Conservation (phyloP, 2,113 vertebrate species). For the Hassar affinis region DNA sequence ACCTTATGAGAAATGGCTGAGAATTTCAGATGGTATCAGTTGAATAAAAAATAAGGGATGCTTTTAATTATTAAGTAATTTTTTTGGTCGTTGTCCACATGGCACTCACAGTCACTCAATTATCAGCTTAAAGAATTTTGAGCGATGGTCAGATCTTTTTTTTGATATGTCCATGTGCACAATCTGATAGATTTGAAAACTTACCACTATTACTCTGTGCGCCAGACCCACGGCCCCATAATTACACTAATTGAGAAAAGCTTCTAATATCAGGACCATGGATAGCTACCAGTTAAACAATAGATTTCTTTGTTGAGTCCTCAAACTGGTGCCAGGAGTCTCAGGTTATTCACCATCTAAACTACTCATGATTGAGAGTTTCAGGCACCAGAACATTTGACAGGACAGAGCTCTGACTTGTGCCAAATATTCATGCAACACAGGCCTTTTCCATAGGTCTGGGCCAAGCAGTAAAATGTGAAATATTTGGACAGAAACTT, state of each 20-base stretch:
- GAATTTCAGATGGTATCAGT: not conserved
- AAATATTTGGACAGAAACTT: conserved; percentile 64
- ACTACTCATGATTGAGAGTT: conserved; percentile 58
- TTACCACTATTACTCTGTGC: not conserved
- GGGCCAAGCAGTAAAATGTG: conserved; percentile 69
- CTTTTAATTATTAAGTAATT: not conserved
- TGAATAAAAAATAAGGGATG: not conserved
- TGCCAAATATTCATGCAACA: conserved; percentile 72
- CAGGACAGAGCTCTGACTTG: conserved; percentile 51
- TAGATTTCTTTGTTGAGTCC: conserved; percentile 66
- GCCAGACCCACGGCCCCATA: not conserved
- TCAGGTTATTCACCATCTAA: conserved; percentile 65
- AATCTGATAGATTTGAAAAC: not conserved
- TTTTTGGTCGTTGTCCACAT: not conserved
- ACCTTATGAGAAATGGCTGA: not conserved
- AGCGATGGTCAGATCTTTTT: not conserved
- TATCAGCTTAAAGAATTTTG: not conserved
- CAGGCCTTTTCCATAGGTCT: conserved; percentile 67
- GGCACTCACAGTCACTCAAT: not conserved
- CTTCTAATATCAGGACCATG: conserved; percentile 73
- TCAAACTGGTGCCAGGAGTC: conserved; percentile 60
- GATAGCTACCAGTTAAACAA: conserved; percentile 75
- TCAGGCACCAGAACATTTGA: conserved; percentile 62
- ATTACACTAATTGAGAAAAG: conserved; percentile 60
- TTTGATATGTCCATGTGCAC: not conserved